phyloP scores from a whole-genome alignment of 2,888 invertebrate genomes.

The Ichneumoninae sp. region DNA sequence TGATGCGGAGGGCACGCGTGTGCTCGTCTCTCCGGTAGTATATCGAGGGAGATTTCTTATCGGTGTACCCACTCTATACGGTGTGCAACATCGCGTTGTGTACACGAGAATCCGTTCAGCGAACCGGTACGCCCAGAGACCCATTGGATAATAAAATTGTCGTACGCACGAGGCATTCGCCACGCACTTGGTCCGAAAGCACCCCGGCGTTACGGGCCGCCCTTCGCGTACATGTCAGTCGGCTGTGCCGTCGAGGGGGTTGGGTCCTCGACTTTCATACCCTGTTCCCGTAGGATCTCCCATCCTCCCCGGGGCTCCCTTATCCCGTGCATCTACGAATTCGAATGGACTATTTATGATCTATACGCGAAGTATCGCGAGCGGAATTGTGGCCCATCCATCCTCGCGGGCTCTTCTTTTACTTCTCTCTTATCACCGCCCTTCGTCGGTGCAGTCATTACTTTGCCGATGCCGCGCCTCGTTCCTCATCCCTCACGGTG shows the following conservation, averaged over 20 bases:
- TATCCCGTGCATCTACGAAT: conserved; percentile 78
- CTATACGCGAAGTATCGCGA: conserved; percentile 42
- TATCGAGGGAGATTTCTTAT: conserved; percentile 42
- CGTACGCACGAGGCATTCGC: conserved; percentile 63
- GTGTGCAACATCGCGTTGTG: conserved; percentile 11
- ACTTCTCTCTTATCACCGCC: conserved; percentile 1
- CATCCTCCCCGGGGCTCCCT: conserved; percentile 53
- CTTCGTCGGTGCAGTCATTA: conserved; percentile 3
- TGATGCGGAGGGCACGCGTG: neutral
- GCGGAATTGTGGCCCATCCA: conserved; percentile 37
- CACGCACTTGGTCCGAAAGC: conserved; percentile 43
- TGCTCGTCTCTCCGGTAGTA: neutral
- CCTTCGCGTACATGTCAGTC: conserved; percentile 39
- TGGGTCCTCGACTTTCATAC: conserved; percentile 51
- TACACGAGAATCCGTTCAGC: conserved; percentile 14
- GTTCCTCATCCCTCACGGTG: neutral
- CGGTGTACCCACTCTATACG: conserved; percentile 1
- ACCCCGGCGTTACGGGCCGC: conserved; percentile 30
- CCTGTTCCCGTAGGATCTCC: conserved; percentile 41
- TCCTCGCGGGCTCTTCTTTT: conserved; percentile 2
- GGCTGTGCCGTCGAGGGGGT: conserved; percentile 45
- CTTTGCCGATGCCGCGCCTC: conserved; percentile 1
- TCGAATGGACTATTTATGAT: conserved; percentile 80
- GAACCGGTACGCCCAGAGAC: conserved; percentile 28
- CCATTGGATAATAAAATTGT: conserved; percentile 75